These are phyloP conservation scores for Helicolenus hilgendorfi DNA, from an alignment of 2,797 vertebrate species.

Conservation along the genomic window DNA sequence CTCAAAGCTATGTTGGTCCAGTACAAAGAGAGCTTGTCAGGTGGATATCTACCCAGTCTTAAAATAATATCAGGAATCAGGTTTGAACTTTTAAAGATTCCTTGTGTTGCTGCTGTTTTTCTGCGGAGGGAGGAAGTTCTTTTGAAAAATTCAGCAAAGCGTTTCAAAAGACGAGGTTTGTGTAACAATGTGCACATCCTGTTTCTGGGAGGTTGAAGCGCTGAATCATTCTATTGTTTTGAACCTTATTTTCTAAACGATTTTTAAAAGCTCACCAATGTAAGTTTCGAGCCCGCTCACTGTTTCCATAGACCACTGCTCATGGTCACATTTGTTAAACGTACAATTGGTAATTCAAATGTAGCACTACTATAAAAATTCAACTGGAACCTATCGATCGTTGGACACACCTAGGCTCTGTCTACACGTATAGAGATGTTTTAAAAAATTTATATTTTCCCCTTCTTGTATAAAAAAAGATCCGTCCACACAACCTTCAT, in stretches of 20 bases:
- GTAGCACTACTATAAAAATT: not conserved
- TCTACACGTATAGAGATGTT: no score
- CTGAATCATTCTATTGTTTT: not conserved
- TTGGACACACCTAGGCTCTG: no score
- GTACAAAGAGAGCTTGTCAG: slow-evolving; percentile 8
- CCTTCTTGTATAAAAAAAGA: no score
- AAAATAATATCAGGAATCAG: not conserved
- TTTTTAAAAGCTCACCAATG: not conserved
- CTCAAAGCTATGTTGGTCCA: not conserved
- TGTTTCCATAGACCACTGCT: not conserved
- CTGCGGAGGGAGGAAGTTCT: not conserved
- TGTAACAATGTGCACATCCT: not conserved
- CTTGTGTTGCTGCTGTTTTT: not conserved
- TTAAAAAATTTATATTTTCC: no score
- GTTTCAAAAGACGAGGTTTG: not conserved
- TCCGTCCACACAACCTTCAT: no score
- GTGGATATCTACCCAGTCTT: not conserved
- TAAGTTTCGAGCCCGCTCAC: not conserved
- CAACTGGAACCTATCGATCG: no score
- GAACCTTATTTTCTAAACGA: not conserved
- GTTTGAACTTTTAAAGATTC: not conserved
- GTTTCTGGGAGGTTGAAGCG: not conserved
- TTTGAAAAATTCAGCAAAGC: not conserved
- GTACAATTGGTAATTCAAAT: not conserved
- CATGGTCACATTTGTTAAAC: not conserved